Base-by-base conservation (phyloP, 1,140 invertebrate genomes). In the Dendrolimus punctatus region DNA sequence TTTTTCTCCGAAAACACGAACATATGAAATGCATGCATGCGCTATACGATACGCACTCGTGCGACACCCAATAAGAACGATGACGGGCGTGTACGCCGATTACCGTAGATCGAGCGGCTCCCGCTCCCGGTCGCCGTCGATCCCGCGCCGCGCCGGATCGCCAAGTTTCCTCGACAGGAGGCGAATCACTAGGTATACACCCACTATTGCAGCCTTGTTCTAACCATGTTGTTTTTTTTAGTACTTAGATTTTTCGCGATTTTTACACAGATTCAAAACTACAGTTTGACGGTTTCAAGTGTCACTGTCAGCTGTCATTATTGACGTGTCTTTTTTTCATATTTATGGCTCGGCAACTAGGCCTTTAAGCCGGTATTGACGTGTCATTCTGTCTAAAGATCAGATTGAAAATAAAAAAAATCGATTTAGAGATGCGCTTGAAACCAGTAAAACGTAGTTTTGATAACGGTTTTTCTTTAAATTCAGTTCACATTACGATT, bases 81-180 rank as follows among this genome's bases (percentile, higher is more conserved):
- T 85, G 80, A 84, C 80, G 66, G 82, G 82, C 71, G 82, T 85
- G 70, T 85, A 85, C 73, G 82, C 68, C 61, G 80, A 82, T 73
- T 84, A 86, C 73, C 76, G 76, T 73, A 78, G 80, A 75, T 78
- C 74, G 66, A 73, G 73, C 68, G 64, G 52, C 88, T 92, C 88
- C 51, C 88, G 92, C 62, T 93, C 92, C 43, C 90, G 94, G 51
- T 96, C 95, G 45, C 93, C 92, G 6, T 97, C 95, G 37, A 97
- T 97, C 83, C 94, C 95, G 37, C 88, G 95, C 46, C 90, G 96
- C 60, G 91, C 93, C 63, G 95, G 96, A 39, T 97, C 95, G 45
- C 96, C 96, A 2, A 96, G 95, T 76, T 97, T 97, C 84, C 87
- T 97, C 40, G 95, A 97, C 73, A 90, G 95, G 70, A 89, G 96